A percentile compares a stretch with the other conserved stretches of the same genome.
Conservation (phyloP, 2,797 vertebrate species). For the Hydrocynus forskahlii region DNA sequence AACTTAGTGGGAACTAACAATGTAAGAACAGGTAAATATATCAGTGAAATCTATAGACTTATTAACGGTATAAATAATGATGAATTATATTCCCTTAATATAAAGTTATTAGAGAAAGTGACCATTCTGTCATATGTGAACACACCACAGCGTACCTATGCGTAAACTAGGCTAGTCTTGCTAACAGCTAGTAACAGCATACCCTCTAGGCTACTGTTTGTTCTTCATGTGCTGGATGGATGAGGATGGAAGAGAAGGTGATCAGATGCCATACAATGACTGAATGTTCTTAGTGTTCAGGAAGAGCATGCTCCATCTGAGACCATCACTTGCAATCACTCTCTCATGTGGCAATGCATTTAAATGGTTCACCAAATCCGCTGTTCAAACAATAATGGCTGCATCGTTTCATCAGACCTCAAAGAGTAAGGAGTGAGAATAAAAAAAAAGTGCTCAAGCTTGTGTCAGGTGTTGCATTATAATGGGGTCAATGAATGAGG, state of each 20-base stretch:
- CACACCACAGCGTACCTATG: too few species aligned
- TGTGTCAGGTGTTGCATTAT: conserved; percentile 59
- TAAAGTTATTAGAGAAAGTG: too few species aligned
- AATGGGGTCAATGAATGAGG: conserved; percentile 38
- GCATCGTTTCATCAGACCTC: conserved; percentile 56
- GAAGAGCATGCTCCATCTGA: conserved; percentile 58
- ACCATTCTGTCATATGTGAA: too few species aligned
- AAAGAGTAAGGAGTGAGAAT: conserved; percentile 31
- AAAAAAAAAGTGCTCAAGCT: conserved; percentile 50
- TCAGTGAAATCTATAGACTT: too few species aligned
- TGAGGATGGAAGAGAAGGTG: conserved; percentile 14
- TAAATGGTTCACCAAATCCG: conserved; percentile 54
- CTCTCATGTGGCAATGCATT: conserved; percentile 61
- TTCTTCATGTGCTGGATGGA: too few species aligned
- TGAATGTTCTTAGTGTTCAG: conserved; percentile 42
- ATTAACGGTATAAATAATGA: too few species aligned
- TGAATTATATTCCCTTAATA: too few species aligned
- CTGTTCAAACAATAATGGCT: conserved; percentile 56
- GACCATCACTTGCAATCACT: conserved; percentile 65
- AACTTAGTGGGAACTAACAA: too few species aligned
- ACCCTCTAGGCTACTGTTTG: too few species aligned
- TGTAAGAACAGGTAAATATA: too few species aligned
- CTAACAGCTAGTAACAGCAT: too few species aligned
- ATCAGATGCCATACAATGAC: conserved; percentile 34
- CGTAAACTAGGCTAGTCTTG: too few species aligned